Conservation (phyloP, 2,797 vertebrate species). For the Gila robusta region DNA sequence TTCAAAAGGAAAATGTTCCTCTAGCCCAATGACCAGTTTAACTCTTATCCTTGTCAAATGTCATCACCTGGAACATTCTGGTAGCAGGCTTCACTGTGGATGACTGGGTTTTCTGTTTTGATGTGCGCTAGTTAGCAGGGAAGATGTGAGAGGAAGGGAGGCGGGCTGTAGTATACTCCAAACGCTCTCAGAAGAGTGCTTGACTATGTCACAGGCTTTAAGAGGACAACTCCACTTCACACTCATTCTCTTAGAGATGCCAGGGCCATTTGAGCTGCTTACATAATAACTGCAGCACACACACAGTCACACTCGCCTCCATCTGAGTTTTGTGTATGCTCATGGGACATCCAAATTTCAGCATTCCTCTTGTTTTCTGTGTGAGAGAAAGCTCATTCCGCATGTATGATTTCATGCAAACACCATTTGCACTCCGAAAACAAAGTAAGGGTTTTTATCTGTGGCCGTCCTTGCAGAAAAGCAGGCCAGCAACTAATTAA, state of each 20-base stretch:
- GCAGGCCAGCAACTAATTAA: conserved; percentile 64
- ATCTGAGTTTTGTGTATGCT: conserved; percentile 45
- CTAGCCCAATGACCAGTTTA: conserved; percentile 4
- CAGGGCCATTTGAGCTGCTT: conserved; percentile 59
- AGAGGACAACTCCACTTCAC: conserved; percentile 58
- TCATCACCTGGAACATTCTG: conserved; percentile 6
- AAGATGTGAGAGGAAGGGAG: conserved; percentile 38
- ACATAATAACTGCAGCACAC: conserved; percentile 54
- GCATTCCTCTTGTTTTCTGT: conserved; percentile 19
- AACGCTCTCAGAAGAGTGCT: conserved; percentile 54
- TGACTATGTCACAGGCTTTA: conserved; percentile 54
- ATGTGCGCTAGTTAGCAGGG: conserved; percentile 46
- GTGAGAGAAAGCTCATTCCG: conserved; percentile 23
- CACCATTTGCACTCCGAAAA: conserved; percentile 46
- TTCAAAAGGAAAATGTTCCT: not conserved
- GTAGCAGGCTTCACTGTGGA: not conserved
- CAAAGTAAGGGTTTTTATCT: conserved; percentile 56
- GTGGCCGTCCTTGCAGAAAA: conserved; percentile 60
- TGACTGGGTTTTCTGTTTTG: conserved; percentile 42
- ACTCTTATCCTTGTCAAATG: conserved; percentile 27
- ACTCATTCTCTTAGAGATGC: conserved; percentile 53
- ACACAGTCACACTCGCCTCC: conserved; percentile 39
- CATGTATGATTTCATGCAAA: conserved; percentile 41
- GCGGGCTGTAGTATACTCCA: conserved; percentile 37
- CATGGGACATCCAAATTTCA: conserved; percentile 41